phyloP scores from a whole-genome alignment of 2,888 invertebrate genomes.

The Linnaemya tessellans region DNA sequence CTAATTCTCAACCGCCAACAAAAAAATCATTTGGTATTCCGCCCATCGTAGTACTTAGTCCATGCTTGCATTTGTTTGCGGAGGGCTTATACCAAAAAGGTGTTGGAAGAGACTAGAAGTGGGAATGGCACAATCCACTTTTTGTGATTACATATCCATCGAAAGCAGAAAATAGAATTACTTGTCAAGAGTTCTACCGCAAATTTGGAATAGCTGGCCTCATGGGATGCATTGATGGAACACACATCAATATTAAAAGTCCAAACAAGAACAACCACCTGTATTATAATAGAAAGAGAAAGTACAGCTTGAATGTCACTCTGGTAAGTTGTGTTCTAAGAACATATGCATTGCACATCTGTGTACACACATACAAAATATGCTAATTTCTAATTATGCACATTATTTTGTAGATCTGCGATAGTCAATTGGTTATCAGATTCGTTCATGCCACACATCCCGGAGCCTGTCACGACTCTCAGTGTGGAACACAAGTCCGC shows the following conservation, averaged over 20 bases:
- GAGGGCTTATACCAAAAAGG: not conserved
- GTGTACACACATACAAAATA: no score
- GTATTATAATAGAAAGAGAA: not conserved
- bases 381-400: no score
- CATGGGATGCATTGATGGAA: slow-evolving; percentile 1
- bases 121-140: not conserved
- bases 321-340: not conserved
- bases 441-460: no score
- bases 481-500: no score
- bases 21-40: slow-evolving; percentile 1
- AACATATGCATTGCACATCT: no score
- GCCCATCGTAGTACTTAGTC: not conserved
- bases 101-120: slow-evolving; percentile 4
- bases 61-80: not conserved
- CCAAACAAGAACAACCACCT: not conserved
- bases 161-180: not conserved
- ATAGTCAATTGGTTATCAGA: no score
- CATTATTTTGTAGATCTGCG: no score
- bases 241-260: not conserved
- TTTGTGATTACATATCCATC: not conserved
- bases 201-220: not conserved
- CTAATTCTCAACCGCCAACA: no score
- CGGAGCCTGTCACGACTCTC: no score
- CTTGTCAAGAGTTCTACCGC: not conserved
- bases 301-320: slow-evolving; percentile 7